Base-by-base conservation (phyloP, 2,888 invertebrate species). In the Calephelis perditalis region DNA sequence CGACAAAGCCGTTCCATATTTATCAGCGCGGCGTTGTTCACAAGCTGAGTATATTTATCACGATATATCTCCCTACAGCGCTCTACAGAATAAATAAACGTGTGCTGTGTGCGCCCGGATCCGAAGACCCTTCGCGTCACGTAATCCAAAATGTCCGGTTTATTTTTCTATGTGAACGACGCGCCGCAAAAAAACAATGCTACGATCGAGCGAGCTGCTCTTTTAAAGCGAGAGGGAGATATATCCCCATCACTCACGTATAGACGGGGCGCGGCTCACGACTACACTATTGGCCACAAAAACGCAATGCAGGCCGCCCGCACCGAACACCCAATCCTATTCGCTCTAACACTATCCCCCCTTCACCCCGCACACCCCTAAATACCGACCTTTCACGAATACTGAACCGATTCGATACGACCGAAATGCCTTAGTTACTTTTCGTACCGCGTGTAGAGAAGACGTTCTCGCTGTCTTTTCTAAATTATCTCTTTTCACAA, bases 351-450 rank as follows among this genome's bases (percentile, higher is more conserved):
- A 65, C 63, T 69, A 63, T 75, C 74, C 83, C 77, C 78, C 88
- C 82, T 87, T 81, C 84, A 63, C 81, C 79, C 84, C 85, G 78
- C 82, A 63, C 67, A 72, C 75, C 79, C 78, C 79, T 78, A 82
- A 83, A 83, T 79, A 76, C 82, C 89, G 89, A 87, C 87, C 82
- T 85, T 84, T 84, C 86, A 88, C 89, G 89, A 89, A 82, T 84
- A 82, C 84, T 80, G 80, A 76, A 81, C 84, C 89, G 89, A 89
- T 88, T 86, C 82, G 82, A 84, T 80, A 87, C 89, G 90, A 89
- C 84, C 85, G 84, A 87, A 85, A 81, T 87, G 86, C 87, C 87
- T 90, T 90, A 90, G 90, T 90, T 90, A 90, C 89, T 87, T 84
- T 84, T 78, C 85, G 81, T 81, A 82, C 83, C 84, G 70, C 71